Conservation (phyloP, 2,113 vertebrate genomes). For the Thomomys bottae region DNA sequence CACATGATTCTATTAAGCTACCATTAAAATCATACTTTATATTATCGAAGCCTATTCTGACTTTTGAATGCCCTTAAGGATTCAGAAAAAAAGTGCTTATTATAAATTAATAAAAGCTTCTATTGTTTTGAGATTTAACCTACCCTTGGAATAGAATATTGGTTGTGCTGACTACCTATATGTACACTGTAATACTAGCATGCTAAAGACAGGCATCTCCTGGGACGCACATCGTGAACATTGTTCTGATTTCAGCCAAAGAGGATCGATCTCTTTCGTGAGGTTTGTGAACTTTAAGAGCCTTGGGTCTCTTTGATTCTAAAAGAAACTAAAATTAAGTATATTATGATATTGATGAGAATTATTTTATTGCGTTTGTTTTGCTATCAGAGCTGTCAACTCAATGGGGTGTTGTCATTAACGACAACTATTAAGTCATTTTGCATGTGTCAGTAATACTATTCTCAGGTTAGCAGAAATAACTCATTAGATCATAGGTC, state of each 20-base stretch:
- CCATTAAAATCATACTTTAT: constrained; percentile 48
- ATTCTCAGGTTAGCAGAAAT: constrained; percentile 60
- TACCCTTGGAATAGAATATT: constrained; percentile 12
- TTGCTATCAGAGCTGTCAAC: constrained; percentile 1
- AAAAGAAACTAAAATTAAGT: constrained; percentile 56
- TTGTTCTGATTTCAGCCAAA: constrained; percentile 29
- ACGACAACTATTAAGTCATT: constrained; percentile 59
- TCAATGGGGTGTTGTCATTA: constrained; percentile 57
- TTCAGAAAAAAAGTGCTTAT: constrained; percentile 40
- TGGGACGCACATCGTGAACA: constrained; percentile 4
- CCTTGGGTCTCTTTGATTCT: constrained; percentile 53
- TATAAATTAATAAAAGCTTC: constrained; percentile 37
- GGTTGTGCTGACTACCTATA: neutral
- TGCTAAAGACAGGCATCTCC: constrained; percentile 41
- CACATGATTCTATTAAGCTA: constrained; percentile 60
- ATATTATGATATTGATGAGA: constrained; percentile 51
- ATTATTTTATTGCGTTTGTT: constrained; percentile 54
- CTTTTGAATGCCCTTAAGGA: constrained; percentile 51
- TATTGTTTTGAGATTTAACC: constrained; percentile 48
- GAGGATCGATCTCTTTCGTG: constrained; percentile 21
- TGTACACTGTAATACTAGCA: neutral
- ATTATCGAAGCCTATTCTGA: constrained; percentile 48
- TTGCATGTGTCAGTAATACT: constrained; percentile 56
- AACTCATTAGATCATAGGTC: constrained; percentile 55
- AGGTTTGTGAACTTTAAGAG: constrained; percentile 56